phyloP scores from a whole-genome alignment of 2,888 invertebrate species.

The Lasioglossum figueresi region DNA sequence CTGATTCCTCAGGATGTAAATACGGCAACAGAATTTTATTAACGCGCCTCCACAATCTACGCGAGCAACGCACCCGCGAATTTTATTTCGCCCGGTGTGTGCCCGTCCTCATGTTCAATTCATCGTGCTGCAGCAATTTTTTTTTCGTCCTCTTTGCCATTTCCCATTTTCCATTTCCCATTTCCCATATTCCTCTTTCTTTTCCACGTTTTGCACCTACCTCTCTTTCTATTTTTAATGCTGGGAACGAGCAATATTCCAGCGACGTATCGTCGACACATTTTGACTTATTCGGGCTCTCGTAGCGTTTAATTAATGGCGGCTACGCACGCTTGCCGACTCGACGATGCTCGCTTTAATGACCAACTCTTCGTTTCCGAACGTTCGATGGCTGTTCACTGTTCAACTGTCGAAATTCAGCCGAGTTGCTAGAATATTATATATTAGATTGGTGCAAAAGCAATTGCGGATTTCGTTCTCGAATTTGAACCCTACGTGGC shows the following conservation, averaged over 20 bases:
- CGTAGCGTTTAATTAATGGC: slow-evolving; percentile 5
- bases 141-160: background rate
- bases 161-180: background rate
- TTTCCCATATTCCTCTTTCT: background rate
- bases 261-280: slow-evolving; percentile 4
- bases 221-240: background rate
- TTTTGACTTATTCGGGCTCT: background rate
- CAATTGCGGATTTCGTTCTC: too few relatives aligned
- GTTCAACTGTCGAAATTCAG: background rate
- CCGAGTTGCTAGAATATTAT: background rate
- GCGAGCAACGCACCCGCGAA: background rate
- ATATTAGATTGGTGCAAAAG: background rate
- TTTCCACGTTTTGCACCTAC: too few relatives aligned
- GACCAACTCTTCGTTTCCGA: slow-evolving; percentile 30
- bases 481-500: too few relatives aligned
- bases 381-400: background rate
- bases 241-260: background rate
- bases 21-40: slow-evolving; percentile 25
- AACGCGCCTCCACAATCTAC: slow-evolving; percentile 15
- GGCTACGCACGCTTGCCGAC: slow-evolving; percentile 5
- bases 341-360: slow-evolving; percentile 27
- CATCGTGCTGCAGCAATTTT: background rate
- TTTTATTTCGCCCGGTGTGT: background rate
- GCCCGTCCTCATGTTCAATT: slow-evolving; percentile 10
- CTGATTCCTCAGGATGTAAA: slow-evolving; percentile 18